Conservation (phyloP, 2,797 vertebrate species). For the Nothura maculosa region DNA sequence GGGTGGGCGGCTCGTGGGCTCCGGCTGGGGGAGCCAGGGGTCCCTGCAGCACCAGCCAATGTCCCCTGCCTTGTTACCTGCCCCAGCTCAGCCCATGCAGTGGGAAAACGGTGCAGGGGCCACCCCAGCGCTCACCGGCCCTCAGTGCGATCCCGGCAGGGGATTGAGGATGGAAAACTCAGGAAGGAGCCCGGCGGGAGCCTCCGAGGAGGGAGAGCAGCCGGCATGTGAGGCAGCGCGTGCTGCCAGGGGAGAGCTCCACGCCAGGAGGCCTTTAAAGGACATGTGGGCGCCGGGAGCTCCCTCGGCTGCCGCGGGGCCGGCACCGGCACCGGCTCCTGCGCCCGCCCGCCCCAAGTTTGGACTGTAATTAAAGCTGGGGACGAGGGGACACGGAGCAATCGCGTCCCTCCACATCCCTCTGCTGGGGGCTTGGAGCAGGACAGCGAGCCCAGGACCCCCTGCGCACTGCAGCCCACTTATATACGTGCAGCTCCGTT, state of each 20-base stretch:
- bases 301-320: not conserved
- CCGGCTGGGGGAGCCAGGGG: not conserved
- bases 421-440: not conserved
- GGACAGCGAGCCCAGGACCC: not conserved
- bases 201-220: not conserved
- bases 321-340: not conserved
- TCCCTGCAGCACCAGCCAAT: not conserved
- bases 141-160: not conserved
- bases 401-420: not conserved
- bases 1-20: not conserved
- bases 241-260: conserved; percentile 28
- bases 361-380: not conserved
- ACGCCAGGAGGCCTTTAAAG: conserved; percentile 62
- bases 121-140: not conserved
- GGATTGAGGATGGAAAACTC: not conserved
- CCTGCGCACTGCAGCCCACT: not conserved
- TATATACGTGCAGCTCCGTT: not conserved
- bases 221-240: not conserved
- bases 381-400: fast-evolving
- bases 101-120: not conserved
- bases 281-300: conserved; percentile 46
- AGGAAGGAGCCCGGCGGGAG: fast-evolving
- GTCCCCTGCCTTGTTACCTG: conserved; percentile 32
- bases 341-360: fast-evolving
- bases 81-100: not conserved